Base-by-base conservation (phyloP, 2,113 vertebrate species). In the Ammodytes marinus region DNA sequence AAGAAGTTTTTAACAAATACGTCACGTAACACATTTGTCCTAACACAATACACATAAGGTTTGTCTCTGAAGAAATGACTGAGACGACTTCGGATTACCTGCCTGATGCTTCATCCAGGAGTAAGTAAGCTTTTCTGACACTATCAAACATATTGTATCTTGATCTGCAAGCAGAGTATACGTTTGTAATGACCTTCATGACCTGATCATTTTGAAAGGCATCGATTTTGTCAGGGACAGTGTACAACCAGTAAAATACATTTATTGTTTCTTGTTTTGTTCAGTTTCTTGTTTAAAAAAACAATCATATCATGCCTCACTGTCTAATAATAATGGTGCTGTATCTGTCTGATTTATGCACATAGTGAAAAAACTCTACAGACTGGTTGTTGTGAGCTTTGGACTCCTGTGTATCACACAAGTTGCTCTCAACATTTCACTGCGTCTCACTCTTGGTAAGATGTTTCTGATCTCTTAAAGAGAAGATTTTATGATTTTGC, bases 401-500 rank as follows among this genome's bases (percentile, higher is more conserved):
- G 86, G 87, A 63, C 67, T 93, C 9, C 64, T 91, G 50, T 93
- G 88, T 65, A 37, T 91, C 15, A 59, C 89, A 1, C 90, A 90
- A 83, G 87, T 54, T 64, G 57, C 54, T 27, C 27, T 88, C 47
- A 93, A 91, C 47, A 57, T 90, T 27, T 79, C 63, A 11, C 69
- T 93, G 27, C 86, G 64, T 43, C 54, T 88, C 63, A 13, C 46
- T 54, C 0, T 54, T 27, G 45, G 88, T 90, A 59, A 84, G 87
- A 27, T 40, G 14, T 47, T 6, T 27, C 12, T 27, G 9, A 64
- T 63, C n/a, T n/a, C n/a, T n/a, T n/a, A n/a, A n/a, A n/a, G n/a
- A n/a, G n/a, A n/a, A n/a, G n/a, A n/a, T n/a, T n/a, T n/a, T n/a
- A n/a, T n/a, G n/a, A n/a, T n/a, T n/a, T n/a, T n/a, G n/a, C n/a